A percentile compares a stretch with the other conserved stretches of the same genome.
Conservation (phyloP, 2,888 invertebrate species). For the Amphipyra berbera region DNA sequence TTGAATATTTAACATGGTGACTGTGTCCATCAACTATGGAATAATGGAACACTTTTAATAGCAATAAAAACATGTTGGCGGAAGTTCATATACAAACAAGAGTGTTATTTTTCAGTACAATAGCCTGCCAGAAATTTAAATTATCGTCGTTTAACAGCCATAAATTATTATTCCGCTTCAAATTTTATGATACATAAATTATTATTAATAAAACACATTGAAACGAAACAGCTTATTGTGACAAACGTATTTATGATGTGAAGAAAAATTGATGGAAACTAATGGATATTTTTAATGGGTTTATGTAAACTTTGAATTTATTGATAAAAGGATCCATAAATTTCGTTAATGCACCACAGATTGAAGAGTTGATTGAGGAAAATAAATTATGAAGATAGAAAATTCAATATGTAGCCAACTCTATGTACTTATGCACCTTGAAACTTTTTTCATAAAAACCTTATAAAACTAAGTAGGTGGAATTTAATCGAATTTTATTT, state of each 20-base stretch:
- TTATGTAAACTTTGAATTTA: neutral
- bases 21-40: constrained; percentile 19
- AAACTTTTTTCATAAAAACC: too few species aligned
- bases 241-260: neutral
- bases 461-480: too few species aligned
- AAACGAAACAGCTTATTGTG: constrained; percentile 2
- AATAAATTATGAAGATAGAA: too few species aligned
- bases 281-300: neutral
- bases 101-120: constrained; percentile 35
- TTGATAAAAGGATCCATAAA: neutral
- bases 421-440: too few species aligned
- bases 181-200: constrained; percentile 27
- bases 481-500: too few species aligned
- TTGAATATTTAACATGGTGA: constrained; percentile 31
- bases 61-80: constrained; percentile 25
- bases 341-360: neutral
- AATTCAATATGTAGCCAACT: too few species aligned
- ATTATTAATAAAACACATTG: constrained; percentile 10
- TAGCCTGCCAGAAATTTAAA: constrained; percentile 41
- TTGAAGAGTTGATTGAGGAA: neutral
- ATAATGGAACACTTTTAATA: constrained; percentile 36
- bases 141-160: constrained; percentile 29
- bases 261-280: neutral
- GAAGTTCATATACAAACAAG: constrained; percentile 36
- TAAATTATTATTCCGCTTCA: constrained; percentile 38